Base-by-base conservation (phyloP, 1,140 invertebrate species). In the Drosophila fuyamai region DNA sequence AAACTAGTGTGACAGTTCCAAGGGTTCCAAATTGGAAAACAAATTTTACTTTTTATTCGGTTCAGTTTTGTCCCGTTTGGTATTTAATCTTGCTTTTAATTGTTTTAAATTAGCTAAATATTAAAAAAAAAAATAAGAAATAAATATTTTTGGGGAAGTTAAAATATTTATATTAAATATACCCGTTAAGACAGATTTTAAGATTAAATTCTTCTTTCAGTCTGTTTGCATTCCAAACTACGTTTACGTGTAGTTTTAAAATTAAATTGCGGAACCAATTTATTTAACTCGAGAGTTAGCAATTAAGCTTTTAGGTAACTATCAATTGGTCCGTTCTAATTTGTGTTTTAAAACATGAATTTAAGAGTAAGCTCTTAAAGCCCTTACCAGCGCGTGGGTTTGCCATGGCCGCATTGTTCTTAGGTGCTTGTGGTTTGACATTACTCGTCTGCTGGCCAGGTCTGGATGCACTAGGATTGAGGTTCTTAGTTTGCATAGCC, bases 331-430 rank as follows among this genome's bases (percentile, higher is more conserved):
- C 16, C n/a, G 35, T 44, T 10, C 32, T 4, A 7, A 29, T 12
- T 47, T 38, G 16, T 1, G 3, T 14, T 6, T 61, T 53, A 7
- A 27, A 27, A 2, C 7, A 53, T n/a, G n/a, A 40, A n/a, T 23
- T 14, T 13, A 48, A 13, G 5, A 41, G 5, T n/a, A n/a, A n/a
- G n/a, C n/a, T n/a, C 32, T 10, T 36, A 13, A 9, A n/a, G n/a
- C 16, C 13, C 68, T 71, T 72, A 72, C 68, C 68, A 43, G 53
- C 44, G 18, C 43, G 32, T 35, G 47, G 14, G 1, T 35, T 67
- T 1, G 29, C 57, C 61, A 5, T 18, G 13, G 29, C 9, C 29
- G 8, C 13, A 13, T 57, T 71, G n/a, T 41, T 38, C 35, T 5
- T 47, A 2, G 41, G 10, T 4, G 62, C 13, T 13, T 23, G 14